phyloP scores from a whole-genome alignment of 2,888 invertebrate genomes.

The Gortyna flavago region DNA sequence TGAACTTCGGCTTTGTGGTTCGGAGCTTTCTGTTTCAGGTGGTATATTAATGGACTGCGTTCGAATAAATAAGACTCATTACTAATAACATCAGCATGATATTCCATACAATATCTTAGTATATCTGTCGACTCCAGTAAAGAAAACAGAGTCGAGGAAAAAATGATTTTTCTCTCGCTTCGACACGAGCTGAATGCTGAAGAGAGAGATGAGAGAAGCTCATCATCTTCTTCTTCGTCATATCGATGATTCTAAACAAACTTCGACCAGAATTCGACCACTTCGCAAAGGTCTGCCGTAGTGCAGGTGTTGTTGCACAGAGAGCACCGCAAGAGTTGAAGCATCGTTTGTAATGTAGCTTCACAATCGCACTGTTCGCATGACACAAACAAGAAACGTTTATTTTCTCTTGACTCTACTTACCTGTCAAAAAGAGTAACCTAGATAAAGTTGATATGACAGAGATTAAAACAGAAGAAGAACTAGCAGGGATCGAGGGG shows the following conservation, averaged over 20 bases:
- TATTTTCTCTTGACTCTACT: too few species aligned
- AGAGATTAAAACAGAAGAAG: too few species aligned
- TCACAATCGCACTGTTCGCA: background rate
- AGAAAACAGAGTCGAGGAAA: background rate
- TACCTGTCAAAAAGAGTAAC: too few species aligned
- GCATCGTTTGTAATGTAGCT: background rate
- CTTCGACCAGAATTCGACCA: background rate
- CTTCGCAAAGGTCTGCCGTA: background rate
- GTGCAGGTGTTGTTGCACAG: background rate
- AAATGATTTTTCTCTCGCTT: background rate
- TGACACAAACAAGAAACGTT: too few species aligned
- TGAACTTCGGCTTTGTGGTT: slow-evolving; percentile 23
- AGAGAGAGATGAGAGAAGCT: background rate
- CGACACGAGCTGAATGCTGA: background rate
- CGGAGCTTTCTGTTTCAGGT: slow-evolving; percentile 1
- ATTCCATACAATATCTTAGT: background rate
- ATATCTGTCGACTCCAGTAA: background rate
- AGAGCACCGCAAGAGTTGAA: background rate
- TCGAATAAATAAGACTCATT: background rate
- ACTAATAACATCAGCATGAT: background rate
- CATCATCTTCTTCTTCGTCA: background rate
- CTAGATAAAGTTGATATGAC: too few species aligned
- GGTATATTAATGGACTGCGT: background rate
- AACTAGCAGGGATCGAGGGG: too few species aligned
- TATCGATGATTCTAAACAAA: background rate